Base-by-base conservation (phyloP, 2,113 vertebrate species). In the Toxotes jaculatrix region DNA sequence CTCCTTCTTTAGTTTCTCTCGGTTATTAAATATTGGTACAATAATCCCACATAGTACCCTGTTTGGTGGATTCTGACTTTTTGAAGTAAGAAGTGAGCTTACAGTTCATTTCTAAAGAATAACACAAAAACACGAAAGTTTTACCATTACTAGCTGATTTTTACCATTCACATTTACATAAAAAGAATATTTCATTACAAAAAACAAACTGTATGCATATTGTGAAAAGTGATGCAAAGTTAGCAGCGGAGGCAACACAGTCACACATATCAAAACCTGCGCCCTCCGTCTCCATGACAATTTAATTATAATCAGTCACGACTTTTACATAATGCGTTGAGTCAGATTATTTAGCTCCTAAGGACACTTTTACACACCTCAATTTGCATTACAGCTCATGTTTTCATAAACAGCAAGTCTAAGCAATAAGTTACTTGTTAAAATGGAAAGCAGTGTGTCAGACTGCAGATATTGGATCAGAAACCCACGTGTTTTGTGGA, bases 241-340 rank as follows among this genome's bases (percentile, higher is more conserved):
- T 40, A 64, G 10, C 49, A 64, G 16, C 34, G 19, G 13, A 71
- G 53, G 23, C 36, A 36, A 53, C 51, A 47, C 3, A 71, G 65
- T 75, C 66, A 68, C 55, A 71, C 67, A 53, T 70, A 43, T 23
- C 47, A 16, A 76, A 76, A 69, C 32, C 45, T 59, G 67, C 36
- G 40, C n/a, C 8, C 64, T 81, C 70, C 34, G 72, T 91, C 82
- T 82, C 73, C 85, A 81, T 86, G 81, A 80, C 83, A 66, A 66
- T 89, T 76, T 83, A 60, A 87, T 79, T 79, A 76, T 63, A 21
- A 68, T 81, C 79, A 74, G 81, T 91, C 82, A 87, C 74, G 67
- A 89, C 80, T 89, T 85, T 79, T 67, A 60, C 68, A 71, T 79
- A 87, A 86, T 19, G 13, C 32, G 16, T 83, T 84, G 73, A 87